Evolutionary conservation across 2,113 vertebrate genomes (phyloP), one percentile per base, ranked within the genome.

Genomic region (Carassius gibelio): DNA sequence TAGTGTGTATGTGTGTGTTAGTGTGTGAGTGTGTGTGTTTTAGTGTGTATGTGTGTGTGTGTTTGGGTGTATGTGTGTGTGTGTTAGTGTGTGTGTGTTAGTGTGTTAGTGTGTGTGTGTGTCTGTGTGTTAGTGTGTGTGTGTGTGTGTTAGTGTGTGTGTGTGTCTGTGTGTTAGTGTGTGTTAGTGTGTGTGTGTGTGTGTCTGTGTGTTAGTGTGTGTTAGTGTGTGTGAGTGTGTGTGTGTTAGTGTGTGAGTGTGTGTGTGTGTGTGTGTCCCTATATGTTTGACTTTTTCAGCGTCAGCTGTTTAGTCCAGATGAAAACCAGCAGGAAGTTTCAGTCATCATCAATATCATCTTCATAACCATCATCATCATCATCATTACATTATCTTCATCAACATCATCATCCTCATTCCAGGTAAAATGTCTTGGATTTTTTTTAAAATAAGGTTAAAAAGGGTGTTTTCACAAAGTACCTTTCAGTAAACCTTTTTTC

Each of bases 311-410:
- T 15, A 30, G 59, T 82, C 26, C 45, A 82, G 81, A 82, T 69
- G 64, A 55, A 23, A 82, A 52, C 5, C 64, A 8, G 38, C 30
- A 55, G 61, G 79, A 66, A 68, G 26, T 36, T 68, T 8, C 48
- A 21, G n/a, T 68, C 42, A 26, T 52, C 13, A 81, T n/a, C 77
- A 68, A 34, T 50, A 11, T 68, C 79, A 66, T 6, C 78, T 66
- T 79, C 57, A 79, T 79, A 30, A 61, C 13, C 55, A 61, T 50
- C 66, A 82, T 79, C 75, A 26, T 10, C 76, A 42, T 23, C 59
- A 64, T 52, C 64, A 68, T 64, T 52, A 26, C 74, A 76, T 76
- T 52, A 50, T 76, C 15, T 30, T 76, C 74, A 76, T 57, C 55
- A 19, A 19, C 55, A 57, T 57, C 34, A 80, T 78, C 55, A 57